Evolutionary conservation across 2,888 invertebrate genomes (phyloP), one percentile per base, ranked within the genome.

Genomic region (Tenthredo scrophulariae): DNA sequence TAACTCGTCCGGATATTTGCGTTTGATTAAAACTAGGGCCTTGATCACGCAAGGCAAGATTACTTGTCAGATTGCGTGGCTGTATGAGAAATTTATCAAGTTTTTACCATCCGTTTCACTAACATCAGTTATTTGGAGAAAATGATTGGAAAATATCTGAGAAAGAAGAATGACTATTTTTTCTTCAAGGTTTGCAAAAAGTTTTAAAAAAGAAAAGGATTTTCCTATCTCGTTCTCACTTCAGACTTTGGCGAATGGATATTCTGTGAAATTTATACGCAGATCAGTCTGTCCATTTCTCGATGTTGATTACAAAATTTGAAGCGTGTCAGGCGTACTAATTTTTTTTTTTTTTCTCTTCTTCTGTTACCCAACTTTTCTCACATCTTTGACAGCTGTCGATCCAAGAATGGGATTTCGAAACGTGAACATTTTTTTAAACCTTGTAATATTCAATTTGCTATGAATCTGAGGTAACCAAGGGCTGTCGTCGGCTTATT

Each of bases 1-100:
- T 77, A 77, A 77, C 33, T 33, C 33, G 6, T 10, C 33, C 13
- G 74, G 74, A 74, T 74, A 74, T 74, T 74, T 43, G 43, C 18
- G 74, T 74, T 13, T 43, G 74, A 77, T 77, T 18, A 77, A 77
- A 18, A 77, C 40, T 43, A 29, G 18, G 18, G 50, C 22, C 29
- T 18, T 54, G 26, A 77, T 77, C 77, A 77, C 77, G 77, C 77
- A n/a, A 33, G 54, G 77, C n/a, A 18, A 33, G 77, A 77, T 77
- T 54, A 54, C 18, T n/a, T 54, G 54, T 54, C 67, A 26, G 33
- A 26, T 67, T 67, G 67, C 67, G 67, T 67, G 33, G 67, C 2
- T 15, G 15, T 26, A 67, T 18, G 67, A 33, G 18, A 33, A 67
- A 67, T 29, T 54, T 33, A 33, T 67, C 15, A 67, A 67, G 18